Evolutionary conservation across 2,113 vertebrate species (phyloP).

Genomic region (Ancistrus triradiatus): DNA sequence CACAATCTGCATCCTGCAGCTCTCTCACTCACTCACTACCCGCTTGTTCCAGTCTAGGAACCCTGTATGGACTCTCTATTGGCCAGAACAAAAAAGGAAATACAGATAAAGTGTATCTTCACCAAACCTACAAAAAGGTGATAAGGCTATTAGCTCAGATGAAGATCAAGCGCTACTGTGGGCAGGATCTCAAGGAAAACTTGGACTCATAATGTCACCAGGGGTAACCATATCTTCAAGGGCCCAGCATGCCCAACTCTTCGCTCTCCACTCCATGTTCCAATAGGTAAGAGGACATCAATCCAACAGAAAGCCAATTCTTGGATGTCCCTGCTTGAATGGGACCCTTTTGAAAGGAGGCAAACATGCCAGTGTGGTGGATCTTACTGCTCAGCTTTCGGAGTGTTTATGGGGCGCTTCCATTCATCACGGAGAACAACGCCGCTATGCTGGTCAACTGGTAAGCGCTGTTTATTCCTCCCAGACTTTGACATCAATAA

Average conservation of each 20-base stretch:
- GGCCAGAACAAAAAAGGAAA: background rate
- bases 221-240: conserved; percentile 34
- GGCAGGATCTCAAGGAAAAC: conserved; percentile 39
- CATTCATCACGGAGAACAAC: conserved; percentile 86
- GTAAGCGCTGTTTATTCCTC: conserved; percentile 66
- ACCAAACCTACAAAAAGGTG: conserved; percentile 19
- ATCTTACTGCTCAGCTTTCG: conserved; percentile 75
- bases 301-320: conserved; percentile 45
- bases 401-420: conserved; percentile 80
- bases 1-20: conserved; percentile 85
- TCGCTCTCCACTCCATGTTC: conserved; percentile 41
- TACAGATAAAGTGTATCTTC: background rate
- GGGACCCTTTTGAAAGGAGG: conserved; percentile 48
- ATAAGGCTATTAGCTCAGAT: too few species aligned
- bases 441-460: conserved; percentile 90
- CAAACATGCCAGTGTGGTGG: conserved; percentile 75
- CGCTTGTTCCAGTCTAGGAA: conserved; percentile 66
- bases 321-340: conserved; percentile 47
- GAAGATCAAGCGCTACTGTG: too few species aligned
- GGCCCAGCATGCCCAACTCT: conserved; percentile 26
- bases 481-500: too few species aligned
- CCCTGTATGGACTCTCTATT: conserved; percentile 52
- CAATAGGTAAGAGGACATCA: conserved; percentile 49
- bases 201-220: conserved; percentile 46
- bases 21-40: conserved; percentile 55